Base-by-base conservation (phyloP, 2,888 invertebrate species). In the Mycalesis mineus region DNA sequence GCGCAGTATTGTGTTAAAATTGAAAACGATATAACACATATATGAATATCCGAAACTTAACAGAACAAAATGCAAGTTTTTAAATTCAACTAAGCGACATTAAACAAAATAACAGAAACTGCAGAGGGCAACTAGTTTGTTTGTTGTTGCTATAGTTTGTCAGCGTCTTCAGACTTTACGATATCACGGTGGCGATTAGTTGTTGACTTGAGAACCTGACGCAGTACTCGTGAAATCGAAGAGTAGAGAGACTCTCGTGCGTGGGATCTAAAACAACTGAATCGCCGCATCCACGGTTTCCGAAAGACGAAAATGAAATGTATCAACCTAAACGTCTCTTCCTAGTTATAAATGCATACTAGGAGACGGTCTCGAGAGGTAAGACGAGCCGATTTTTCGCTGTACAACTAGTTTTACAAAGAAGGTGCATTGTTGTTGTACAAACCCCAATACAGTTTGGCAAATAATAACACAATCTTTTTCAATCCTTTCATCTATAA, bases 341-440 rank as follows among this genome's bases (percentile, higher is more conserved):
- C 17, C 40, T 31, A 37, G 15, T 41, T 15, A 14, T 31, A 33
- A 52, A n/a, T 41, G 22, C 11, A 31, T 11, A 52, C 15, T 15
- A 29, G 40, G 50, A 44, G n/a, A 29, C 9, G 13, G 14, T n/a
- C 3, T 41, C 13, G 50, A 41, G 51, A 39, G 28, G 28, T 5
- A n/a, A 45, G 51, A 47, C 51, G 47, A 51, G 36, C 59, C 33
- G 47, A 59, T 55, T 55, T 50, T 55, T 55, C 50, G 55, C 59
- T 22, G 9, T 52, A 55, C 39, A 41, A 51, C 39, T 33, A 52
- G 9, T 7, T 41, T 15, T 44, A 36, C 28, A 31, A 40, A 42
- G 13, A 45, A n/a, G 47, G 47, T 55, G 51, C 55, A n/a, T 42
- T 51, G 50, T 42, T n/a, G 1, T n/a, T 48, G 55, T 61, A 51